These are phyloP conservation scores for Neosalanx taihuensis DNA, from an alignment of 2,797 vertebrate genomes.

Conservation along the genomic window DNA sequence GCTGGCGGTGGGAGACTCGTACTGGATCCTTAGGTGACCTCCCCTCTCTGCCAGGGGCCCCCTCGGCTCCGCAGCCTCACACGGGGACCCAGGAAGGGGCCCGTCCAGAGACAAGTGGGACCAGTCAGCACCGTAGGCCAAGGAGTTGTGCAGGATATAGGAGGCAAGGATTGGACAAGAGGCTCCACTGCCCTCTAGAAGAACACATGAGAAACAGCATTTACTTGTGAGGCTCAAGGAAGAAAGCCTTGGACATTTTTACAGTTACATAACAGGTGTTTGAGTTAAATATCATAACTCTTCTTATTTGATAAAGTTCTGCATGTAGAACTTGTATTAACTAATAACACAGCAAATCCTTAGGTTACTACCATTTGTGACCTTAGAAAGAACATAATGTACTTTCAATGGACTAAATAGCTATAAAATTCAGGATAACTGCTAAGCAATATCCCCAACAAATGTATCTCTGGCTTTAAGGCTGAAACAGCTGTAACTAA, in stretches of 20 bases:
- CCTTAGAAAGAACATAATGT: too few species aligned
- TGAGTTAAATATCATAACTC: too few species aligned
- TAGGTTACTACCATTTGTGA: too few species aligned
- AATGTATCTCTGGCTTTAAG: background rate
- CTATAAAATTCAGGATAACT: too few species aligned
- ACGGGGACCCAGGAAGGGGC: conserved; percentile 52
- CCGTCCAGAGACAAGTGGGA: conserved; percentile 69
- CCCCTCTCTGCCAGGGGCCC: conserved; percentile 46
- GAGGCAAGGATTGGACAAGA: conserved; percentile 75
- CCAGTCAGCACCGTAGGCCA: conserved; percentile 96
- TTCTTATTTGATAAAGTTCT: too few species aligned
- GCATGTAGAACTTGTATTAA: too few species aligned
- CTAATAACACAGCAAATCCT: too few species aligned
- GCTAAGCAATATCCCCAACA: background rate
- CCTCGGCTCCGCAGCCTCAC: conserved; percentile 46
- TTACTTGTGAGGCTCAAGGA: background rate
- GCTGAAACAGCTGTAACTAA: background rate
- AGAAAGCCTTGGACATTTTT: background rate
- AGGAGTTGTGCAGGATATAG: conserved; percentile 83
- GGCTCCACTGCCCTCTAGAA: conserved; percentile 69
- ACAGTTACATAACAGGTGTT: too few species aligned
- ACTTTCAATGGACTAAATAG: background rate
- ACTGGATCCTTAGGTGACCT: conserved; percentile 76
- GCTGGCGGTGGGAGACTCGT: conserved; percentile 78
- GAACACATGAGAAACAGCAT: background rate